phyloP scores from a whole-genome alignment of 2,888 invertebrate species.

The Hydraecia micacea region DNA sequence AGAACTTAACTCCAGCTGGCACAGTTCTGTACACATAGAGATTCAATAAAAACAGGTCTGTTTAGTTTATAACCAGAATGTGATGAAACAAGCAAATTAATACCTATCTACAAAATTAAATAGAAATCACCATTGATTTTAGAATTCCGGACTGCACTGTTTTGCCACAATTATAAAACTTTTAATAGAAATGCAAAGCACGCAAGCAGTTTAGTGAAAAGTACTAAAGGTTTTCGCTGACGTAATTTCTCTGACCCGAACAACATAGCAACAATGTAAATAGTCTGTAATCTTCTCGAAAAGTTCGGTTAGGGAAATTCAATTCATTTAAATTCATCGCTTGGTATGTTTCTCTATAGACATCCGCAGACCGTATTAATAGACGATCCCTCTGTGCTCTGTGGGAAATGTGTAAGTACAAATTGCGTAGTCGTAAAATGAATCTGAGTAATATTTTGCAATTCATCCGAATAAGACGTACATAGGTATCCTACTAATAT shows the following conservation, averaged over 20 bases:
- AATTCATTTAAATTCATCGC: slow-evolving; percentile 26
- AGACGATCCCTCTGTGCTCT: neutral
- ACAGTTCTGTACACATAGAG: neutral
- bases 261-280: neutral
- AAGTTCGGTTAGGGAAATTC: slow-evolving; percentile 14
- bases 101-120: no score
- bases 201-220: neutral
- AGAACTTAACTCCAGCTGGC: neutral
- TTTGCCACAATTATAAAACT: neutral
- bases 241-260: neutral
- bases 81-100: neutral
- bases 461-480: neutral
- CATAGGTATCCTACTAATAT: no score
- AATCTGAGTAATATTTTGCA: neutral
- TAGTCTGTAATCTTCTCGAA: neutral
- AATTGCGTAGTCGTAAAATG: neutral
- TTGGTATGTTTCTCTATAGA: neutral
- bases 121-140: no score
- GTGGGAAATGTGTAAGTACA: neutral
- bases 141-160: neutral
- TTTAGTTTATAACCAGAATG: no score
- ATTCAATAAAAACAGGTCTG: neutral
- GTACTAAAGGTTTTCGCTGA: neutral
- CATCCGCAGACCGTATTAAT: neutral
- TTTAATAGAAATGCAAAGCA: neutral